phyloP scores from a whole-genome alignment of 2,113 vertebrate species.

The Oreocharis arfaki region DNA sequence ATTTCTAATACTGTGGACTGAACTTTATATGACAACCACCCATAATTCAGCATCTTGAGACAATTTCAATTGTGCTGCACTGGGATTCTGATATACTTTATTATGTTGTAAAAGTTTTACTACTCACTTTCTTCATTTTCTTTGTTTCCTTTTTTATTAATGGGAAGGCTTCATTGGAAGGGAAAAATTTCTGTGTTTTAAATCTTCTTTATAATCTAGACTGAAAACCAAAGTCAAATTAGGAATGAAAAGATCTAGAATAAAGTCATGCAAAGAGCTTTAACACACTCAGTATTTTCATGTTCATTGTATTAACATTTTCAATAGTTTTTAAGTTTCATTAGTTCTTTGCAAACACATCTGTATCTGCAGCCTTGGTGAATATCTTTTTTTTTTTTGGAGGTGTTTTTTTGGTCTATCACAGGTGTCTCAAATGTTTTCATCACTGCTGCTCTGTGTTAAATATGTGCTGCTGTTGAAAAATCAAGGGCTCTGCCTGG shows the following conservation, averaged over 20 bases:
- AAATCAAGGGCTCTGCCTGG: not conserved
- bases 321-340: not conserved
- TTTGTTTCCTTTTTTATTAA: conserved; percentile 66
- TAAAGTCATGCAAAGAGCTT: not conserved
- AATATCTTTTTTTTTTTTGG: not conserved
- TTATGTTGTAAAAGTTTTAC: conserved; percentile 65
- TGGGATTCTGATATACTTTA: conserved; percentile 54
- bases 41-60: conserved; percentile 62
- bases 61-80: conserved; percentile 38
- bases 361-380: not conserved
- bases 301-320: not conserved
- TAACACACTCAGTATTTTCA: not conserved
- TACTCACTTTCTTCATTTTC: conserved; percentile 56
- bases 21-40: conserved; percentile 56
- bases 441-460: not conserved
- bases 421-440: not conserved
- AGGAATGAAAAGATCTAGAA: conserved; percentile 26
- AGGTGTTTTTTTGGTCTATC: not conserved
- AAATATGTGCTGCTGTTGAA: not conserved
- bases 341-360: not conserved
- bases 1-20: conserved; percentile 43
- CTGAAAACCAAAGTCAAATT: conserved; percentile 31
- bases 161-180: conserved; percentile 29
- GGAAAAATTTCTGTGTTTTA: not conserved
- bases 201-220: conserved; percentile 53